Evolutionary conservation across 2,797 vertebrate species (phyloP), one percentile per base, ranked within the genome.

Genomic region (Cynodonichthys magdalenae): DNA sequence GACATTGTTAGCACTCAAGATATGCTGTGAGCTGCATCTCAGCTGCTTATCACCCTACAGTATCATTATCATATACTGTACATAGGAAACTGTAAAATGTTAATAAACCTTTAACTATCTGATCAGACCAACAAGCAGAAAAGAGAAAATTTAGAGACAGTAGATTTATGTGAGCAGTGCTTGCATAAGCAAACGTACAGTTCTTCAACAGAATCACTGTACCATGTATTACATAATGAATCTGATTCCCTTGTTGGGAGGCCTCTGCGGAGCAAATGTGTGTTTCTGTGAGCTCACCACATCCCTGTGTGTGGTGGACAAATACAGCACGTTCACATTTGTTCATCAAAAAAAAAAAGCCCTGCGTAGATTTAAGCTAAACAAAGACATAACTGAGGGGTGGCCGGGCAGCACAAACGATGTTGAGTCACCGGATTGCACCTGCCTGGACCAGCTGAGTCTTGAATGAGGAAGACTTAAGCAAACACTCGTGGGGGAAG

Each of bases 371-470:
- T 79, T 79, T 76, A 48, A 56, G 63, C 68, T 64, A 77, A 69
- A 87, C 83, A 89, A 88, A 83, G 66, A 77, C 47, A 3, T 53
- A 72, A 86, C 55, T 77, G 80, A 72, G 69, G 77, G 75, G 77
- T 59, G 39, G 66, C 59, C 64, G 27, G 51, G 82, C 74, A 69
- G 80, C 71, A 3, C 51, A 49, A 73, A 75, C 42, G 54, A 76
- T 71, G 86, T 69, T 87, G 83, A 87, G 82, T 90, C 86, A 90
- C 83, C 58, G 53, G 84, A 75, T 70, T 81, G 87, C 90, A 91
- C 90, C 89, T 90, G 87, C 83, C 87, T 74, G 39, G 47, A 89
- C 87, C 89, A 90, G 86, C 80, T 86, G 87, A 82, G 85, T 84
- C 85, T 82, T 90, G 85, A 88, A 86, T 89, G 82, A 86, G 69